A percentile compares a stretch with the other conserved stretches of the same genome.
Conservation (phyloP, 2,888 invertebrate species). For the Drosophila imparisetae region DNA sequence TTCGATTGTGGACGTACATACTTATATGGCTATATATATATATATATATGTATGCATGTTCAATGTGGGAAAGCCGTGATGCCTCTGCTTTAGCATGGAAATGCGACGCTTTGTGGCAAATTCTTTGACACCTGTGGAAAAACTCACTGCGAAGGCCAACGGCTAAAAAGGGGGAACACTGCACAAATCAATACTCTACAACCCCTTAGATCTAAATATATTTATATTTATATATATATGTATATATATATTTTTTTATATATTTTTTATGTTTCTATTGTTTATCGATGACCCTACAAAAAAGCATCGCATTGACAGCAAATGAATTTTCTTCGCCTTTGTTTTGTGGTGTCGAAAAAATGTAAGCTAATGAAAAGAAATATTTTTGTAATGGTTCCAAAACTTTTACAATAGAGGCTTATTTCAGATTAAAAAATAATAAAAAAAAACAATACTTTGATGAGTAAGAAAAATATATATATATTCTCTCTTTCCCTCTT, state of each 20-base stretch:
- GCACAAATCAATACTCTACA: constrained; percentile 30
- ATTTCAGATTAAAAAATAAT: background rate
- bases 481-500: fast-evolving
- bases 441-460: background rate
- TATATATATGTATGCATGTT: background rate
- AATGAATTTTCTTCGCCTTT: background rate
- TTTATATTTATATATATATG: background rate
- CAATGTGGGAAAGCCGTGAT: background rate
- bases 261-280: background rate
- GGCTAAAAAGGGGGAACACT: constrained; percentile 6
- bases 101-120: constrained; percentile 11
- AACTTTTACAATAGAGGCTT: background rate
- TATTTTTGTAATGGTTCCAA: background rate
- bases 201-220: constrained; percentile 1
- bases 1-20: constrained; percentile 35
- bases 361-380: background rate
- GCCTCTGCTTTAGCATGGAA: background rate
- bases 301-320: background rate
- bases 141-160: constrained; percentile 31
- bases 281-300: background rate
- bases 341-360: background rate
- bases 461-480: background rate
- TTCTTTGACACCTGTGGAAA: constrained; percentile 51
- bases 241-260: background rate
- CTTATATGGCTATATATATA: background rate